Percentiles rank a stretch among this genome's conserved stretches.
Evolutionary conservation across 2,113 vertebrate species (phyloP).

Genomic region (Pterocles gutturalis): DNA sequence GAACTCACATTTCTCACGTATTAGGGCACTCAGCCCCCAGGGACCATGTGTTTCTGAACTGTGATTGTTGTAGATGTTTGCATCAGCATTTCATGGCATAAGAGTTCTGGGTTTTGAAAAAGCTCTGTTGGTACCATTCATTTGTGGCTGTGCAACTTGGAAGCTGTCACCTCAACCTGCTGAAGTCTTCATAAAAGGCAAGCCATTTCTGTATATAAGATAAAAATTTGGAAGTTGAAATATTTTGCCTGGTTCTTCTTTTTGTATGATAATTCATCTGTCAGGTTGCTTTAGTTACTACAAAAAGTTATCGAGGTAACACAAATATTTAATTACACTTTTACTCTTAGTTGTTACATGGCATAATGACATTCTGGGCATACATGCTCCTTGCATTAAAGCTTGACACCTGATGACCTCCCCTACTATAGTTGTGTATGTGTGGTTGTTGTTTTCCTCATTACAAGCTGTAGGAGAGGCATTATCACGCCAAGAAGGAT

Average conservation of each 20-base stretch:
- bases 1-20: neutral
- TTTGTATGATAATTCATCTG: neutral
- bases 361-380: neutral
- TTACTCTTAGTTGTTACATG: neutral
- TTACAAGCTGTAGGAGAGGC: neutral
- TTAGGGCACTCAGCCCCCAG: neutral
- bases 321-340: neutral
- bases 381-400: neutral
- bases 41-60: neutral
- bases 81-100: neutral
- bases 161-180: neutral
- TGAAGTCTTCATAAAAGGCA: neutral
- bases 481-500: neutral
- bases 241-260: neutral
- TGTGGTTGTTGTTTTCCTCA: neutral
- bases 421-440: accelerated
- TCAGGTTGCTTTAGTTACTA: neutral
- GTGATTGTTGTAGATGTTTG: accelerated
- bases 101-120: neutral
- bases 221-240: neutral
- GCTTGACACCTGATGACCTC: neutral
- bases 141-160: neutral
- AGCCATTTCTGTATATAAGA: neutral
- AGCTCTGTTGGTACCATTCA: neutral
- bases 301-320: neutral